Evolutionary conservation across 2,113 vertebrate genomes (phyloP).

Genomic region (Trochalopteron elliotii): DNA sequence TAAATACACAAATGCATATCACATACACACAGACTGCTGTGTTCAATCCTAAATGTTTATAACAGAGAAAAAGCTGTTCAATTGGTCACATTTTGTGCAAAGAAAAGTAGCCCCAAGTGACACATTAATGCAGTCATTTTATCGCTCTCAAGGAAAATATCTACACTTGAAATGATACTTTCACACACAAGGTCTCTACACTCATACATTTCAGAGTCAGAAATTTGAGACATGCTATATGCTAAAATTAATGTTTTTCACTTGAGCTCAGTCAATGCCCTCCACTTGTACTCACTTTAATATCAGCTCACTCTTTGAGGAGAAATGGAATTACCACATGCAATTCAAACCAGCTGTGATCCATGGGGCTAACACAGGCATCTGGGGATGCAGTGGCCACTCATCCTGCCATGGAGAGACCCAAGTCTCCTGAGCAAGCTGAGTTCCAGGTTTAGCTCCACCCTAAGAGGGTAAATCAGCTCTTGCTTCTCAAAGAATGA

Average conservation of each 20-base stretch:
- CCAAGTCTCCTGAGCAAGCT: background rate
- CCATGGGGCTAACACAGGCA: rapidly evolving
- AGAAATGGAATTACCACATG: background rate
- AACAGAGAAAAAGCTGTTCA: background rate
- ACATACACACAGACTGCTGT: background rate
- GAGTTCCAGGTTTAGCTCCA: background rate
- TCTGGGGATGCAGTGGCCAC: background rate
- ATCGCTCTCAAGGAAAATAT: background rate
- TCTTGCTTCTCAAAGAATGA: background rate
- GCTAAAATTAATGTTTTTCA: background rate
- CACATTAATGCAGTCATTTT: background rate
- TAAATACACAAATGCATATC: background rate
- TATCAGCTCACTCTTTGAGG: background rate
- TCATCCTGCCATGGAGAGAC: rapidly evolving
- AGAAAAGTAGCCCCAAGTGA: background rate
- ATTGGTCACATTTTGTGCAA: background rate
- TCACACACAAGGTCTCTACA: background rate
- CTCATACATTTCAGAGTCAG: background rate
- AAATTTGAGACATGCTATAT: background rate
- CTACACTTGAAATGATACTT: background rate
- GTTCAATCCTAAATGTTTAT: background rate
- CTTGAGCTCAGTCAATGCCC: background rate
- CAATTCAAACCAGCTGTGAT: background rate
- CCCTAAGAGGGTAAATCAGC: background rate
- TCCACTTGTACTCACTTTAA: background rate